Evolutionary conservation across 2,113 vertebrate genomes (phyloP).

Genomic region (Euleptes europaea): DNA sequence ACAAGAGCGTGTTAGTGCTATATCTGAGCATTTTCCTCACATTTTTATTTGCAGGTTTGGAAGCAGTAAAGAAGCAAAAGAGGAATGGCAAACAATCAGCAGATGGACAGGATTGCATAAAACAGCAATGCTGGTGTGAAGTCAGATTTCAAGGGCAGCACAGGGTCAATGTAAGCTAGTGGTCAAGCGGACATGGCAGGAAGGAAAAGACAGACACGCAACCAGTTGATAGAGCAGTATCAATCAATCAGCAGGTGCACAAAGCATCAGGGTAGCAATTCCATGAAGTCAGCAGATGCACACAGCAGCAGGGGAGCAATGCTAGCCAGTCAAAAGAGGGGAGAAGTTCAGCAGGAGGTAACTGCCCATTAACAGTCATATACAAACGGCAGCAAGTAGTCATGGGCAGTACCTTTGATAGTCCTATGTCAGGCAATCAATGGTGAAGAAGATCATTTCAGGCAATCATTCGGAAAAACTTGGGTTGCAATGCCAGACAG

Average conservation of each 20-base stretch:
- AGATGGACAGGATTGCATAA: conserved; percentile 49
- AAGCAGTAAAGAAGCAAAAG: conserved; percentile 59
- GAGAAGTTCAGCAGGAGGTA: conserved; percentile 53
- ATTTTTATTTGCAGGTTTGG: conserved; percentile 57
- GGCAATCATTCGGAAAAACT: conserved; percentile 61
- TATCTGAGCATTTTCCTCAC: conserved; percentile 56
- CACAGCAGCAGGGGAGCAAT: conserved; percentile 54
- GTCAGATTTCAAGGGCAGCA: conserved; percentile 54
- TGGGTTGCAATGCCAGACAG: conserved; percentile 52
- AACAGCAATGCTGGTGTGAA: conserved; percentile 54
- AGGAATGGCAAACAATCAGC: conserved; percentile 64
- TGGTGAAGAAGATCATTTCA: conserved; percentile 58
- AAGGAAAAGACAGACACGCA: conserved; percentile 63
- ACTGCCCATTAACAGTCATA: conserved; percentile 3
- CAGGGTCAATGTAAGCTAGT: conserved; percentile 45
- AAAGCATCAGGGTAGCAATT: conserved; percentile 69
- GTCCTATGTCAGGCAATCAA: conserved; percentile 62
- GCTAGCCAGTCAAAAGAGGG: conserved; percentile 50
- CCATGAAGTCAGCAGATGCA: conserved; percentile 62
- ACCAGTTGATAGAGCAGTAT: conserved; percentile 62
- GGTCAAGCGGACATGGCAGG: conserved; percentile 63
- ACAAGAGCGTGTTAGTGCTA: conserved; percentile 43
- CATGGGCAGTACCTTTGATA: conserved; percentile 47
- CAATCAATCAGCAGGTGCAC: conserved; percentile 60
- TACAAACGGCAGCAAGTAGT: conserved; percentile 30